phyloP scores from a whole-genome alignment of 2,888 invertebrate genomes.

The Scaptomyza parva region DNA sequence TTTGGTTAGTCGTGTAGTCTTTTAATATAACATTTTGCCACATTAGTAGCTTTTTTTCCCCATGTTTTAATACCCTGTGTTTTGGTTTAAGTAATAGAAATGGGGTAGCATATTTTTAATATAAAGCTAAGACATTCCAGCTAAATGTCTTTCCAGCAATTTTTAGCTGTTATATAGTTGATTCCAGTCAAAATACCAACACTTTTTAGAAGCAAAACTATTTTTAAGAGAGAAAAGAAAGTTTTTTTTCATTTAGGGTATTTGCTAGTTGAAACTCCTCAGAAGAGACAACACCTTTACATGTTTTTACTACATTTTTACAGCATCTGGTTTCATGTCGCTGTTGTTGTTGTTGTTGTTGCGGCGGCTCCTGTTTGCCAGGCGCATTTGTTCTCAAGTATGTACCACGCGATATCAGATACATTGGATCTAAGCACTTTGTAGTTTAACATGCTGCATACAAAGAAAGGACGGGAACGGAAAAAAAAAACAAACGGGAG shows the following conservation, averaged over 20 bases:
- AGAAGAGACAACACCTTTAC: background rate
- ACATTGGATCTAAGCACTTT: constrained; percentile 24
- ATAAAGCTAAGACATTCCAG: no score
- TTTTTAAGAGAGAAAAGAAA: no score
- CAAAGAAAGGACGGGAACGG: background rate
- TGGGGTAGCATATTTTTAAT: no score
- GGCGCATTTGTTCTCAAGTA: constrained; percentile 30
- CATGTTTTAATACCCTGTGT: background rate
- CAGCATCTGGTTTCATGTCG: constrained; percentile 4
- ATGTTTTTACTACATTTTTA: background rate
- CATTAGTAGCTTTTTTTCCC: constrained; percentile 48
- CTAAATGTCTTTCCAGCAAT: no score
- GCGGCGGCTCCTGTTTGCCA: no score
- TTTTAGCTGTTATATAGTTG: no score
- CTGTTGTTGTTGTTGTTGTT: constrained; percentile 11
- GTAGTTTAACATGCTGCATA: background rate
- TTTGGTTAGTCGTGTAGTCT: constrained; percentile 33
- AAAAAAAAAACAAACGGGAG: background rate
- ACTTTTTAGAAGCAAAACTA: no score
- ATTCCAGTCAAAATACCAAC: no score
- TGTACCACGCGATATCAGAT: constrained; percentile 17
- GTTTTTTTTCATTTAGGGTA: no score
- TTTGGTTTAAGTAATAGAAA: background rate
- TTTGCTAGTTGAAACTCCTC: background rate
- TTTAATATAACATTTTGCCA: constrained; percentile 49